Percentiles rank a stretch among this genome's conserved stretches.
Evolutionary conservation across 2,113 vertebrate genomes (phyloP).

Genomic region (Cyprinodon brontotheroides): DNA sequence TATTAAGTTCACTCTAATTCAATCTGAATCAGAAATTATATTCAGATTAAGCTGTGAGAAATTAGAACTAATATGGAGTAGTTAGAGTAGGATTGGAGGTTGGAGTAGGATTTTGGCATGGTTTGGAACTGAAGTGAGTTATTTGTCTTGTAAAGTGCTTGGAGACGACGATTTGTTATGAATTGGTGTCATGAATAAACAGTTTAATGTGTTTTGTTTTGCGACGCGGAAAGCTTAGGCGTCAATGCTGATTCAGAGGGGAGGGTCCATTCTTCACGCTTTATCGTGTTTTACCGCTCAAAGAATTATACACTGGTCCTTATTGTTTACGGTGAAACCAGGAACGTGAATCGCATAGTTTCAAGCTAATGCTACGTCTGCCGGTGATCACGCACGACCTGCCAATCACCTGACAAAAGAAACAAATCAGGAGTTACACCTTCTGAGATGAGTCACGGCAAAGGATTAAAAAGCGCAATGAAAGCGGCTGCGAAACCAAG

Average conservation of each 20-base stretch:
- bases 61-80: neutral
- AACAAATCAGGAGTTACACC: neutral
- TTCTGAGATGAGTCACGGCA: neutral
- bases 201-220: neutral
- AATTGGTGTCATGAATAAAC: neutral
- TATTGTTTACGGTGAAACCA: conserved; percentile 6
- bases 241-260: conserved; percentile 29
- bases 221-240: too few relatives aligned
- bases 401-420: conserved; percentile 19
- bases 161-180: neutral
- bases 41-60: neutral
- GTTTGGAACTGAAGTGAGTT: neutral
- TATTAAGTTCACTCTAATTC: neutral
- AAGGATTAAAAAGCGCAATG: neutral
- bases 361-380: conserved; percentile 11
- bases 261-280: neutral
- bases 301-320: neutral
- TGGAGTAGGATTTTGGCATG: too few relatives aligned
- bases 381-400: conserved; percentile 3
- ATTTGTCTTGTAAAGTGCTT: neutral
- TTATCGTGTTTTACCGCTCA: conserved; percentile 3
- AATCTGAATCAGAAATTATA: neutral
- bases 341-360: conserved; percentile 43
- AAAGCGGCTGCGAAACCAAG: too few relatives aligned
- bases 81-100: too few relatives aligned